Base-by-base conservation (phyloP, 2,797 vertebrate genomes). In the Orestias chungarensis region DNA sequence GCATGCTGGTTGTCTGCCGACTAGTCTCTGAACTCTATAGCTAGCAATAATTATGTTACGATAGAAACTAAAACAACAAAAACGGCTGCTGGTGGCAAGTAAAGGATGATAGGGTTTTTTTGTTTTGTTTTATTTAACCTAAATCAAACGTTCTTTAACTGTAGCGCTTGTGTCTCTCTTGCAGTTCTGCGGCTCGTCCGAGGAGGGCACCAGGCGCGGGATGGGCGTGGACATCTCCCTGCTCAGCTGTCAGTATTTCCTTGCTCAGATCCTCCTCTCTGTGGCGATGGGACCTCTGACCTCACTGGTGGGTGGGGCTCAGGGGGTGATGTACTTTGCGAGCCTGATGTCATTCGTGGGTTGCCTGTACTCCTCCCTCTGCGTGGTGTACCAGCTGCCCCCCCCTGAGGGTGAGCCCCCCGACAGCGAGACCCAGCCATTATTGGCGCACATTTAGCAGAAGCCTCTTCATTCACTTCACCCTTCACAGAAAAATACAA, bases 141-240 rank as follows among this genome's bases (percentile, higher is more conserved):
- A 59, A 12, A 33, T 59, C 31, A 59, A n/a, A 40, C 14, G 35
- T 38, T 25, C 4, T 62, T 40, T 10, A 50, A 12, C 44, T 55
- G 4, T 17, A 50, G 29, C 66, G 29, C 59, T 62, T 66, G 17
- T 76, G 6, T 80, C 9, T 86, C 46, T 78, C 64, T 68, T 29
- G 1, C 93, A 99, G 97, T 99, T 99, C 17, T 93, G 96, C 73
- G 96, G 97, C 84, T 96, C 96, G 0, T 91, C 93, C 0, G 94
- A 89, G 0, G 96, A 97, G 1, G 96, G 97, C 74, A 96, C 94
- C 0, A 95, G 93, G 73, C 94, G 97, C 0, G 98, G 97, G 42
- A 99, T 99, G 98, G 97, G 98, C 1, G 93, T 99, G 80, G 98
- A 99, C 93, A 98, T 99, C 93, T 99, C 97, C 44, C 92, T 99